Conservation (phyloP, 2,797 vertebrate genomes). For the Parauchenoglanis punctatus region DNA sequence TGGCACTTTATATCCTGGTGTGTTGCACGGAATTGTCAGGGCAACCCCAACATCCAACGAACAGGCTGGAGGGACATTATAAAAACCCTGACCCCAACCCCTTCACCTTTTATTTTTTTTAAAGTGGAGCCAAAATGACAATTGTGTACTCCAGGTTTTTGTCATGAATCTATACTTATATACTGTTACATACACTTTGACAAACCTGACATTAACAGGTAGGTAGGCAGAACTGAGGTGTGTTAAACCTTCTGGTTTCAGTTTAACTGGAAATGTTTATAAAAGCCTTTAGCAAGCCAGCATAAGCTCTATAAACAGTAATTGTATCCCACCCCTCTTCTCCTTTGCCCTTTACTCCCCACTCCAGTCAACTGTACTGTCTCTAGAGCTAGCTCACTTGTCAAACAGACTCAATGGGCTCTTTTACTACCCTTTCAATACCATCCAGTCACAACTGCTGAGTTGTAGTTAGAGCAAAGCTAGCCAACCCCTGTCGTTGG, state of each 20-base stretch:
- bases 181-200: not conserved
- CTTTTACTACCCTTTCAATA: conserved; percentile 75
- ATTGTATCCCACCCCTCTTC: conserved; percentile 68
- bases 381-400: conserved; percentile 84
- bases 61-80: not conserved
- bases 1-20: not conserved
- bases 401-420: conserved; percentile 76
- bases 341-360: conserved; percentile 57
- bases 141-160: not conserved
- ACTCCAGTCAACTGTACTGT: conserved; percentile 80
- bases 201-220: not conserved
- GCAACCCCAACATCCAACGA: conserved; percentile 22
- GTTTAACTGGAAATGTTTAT: conserved; percentile 57
- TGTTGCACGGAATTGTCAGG: conserved; percentile 19
- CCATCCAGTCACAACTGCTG: conserved; percentile 73
- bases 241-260: not conserved
- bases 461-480: conserved; percentile 73
- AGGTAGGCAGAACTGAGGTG: not conserved
- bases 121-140: not conserved
- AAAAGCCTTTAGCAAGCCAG: conserved; percentile 71
- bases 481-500: conserved; percentile 72
- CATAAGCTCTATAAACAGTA: conserved; percentile 77
- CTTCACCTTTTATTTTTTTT: not conserved
- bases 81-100: not conserved
- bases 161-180: not conserved